Base-by-base conservation (phyloP, 1,140 invertebrate species). In the Mylabris phalerata region DNA sequence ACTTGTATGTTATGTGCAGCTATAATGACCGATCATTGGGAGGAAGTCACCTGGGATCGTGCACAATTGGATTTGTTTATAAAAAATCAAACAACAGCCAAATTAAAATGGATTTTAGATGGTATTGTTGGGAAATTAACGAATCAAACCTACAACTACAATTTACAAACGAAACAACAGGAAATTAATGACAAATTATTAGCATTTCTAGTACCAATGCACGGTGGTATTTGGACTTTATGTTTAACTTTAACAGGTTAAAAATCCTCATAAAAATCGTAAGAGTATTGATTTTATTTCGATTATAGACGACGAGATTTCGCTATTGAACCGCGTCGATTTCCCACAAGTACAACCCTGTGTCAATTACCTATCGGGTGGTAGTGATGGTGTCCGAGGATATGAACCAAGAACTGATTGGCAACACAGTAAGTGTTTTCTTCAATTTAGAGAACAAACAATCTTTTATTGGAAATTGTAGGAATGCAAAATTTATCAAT, bases 401-500 rank as follows among this genome's bases (percentile, higher is more conserved):
- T 85, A 86, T 60, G 85, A 88, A 70, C 82, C 82, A 9, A 79
- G 82, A 65, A 82, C 84, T 45, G 86, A 88, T 67, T 91, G 89
- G 89, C 86, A 91, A 75, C 88, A 89, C 74, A 82, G 88, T 91
- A 80, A 86, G 82, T 80, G 11, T 38, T 3, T 0, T 32, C 1
- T 7, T 32, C 32, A 32, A 32, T 4, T 7, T 32, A 32, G 7
- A 32, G 2, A 32, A 32, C 32, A 32, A 7, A 32, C 19, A 19
- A 19, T 19, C 19, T 32, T 32, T 32, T 4, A 32, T 32, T 51
- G 3, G 45, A 50, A 51, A 55, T 77, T 78, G 5, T 73, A 94
- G 91, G 91, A 70, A 95, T 95, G 91, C 90, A 93, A 75, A 95
- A 95, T 74, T 75, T 93, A 60, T 92, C 90, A 48, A 93, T 94